Evolutionary conservation across 2,888 invertebrate species (phyloP).

Genomic region (Trichacis sp.): DNA sequence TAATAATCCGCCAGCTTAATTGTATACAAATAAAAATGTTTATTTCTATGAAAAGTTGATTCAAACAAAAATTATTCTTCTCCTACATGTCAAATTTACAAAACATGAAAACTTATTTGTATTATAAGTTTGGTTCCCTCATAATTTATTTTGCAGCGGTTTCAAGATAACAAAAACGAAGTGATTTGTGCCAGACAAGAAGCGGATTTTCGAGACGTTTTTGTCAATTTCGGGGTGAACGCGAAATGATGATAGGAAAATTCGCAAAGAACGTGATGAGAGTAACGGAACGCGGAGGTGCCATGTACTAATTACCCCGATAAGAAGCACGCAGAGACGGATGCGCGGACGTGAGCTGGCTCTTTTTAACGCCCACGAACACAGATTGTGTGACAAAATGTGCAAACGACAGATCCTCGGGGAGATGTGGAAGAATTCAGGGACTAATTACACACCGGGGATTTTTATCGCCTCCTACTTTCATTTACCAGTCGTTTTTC

Average conservation of each 20-base stretch:
- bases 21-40: too few relatives aligned
- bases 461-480: slow-evolving; percentile 42
- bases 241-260: not conserved
- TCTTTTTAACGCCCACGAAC: not conserved
- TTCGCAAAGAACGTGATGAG: not conserved
- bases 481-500: slow-evolving; percentile 13
- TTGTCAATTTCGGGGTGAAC: not conserved
- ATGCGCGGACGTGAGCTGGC: not conserved
- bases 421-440: slow-evolving; percentile 51
- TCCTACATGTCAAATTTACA: too few relatives aligned
- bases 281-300: not conserved
- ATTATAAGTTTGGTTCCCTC: too few relatives aligned
- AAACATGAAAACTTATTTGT: too few relatives aligned
- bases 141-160: too few relatives aligned
- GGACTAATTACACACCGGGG: slow-evolving; percentile 54
- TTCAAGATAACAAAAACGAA: too few relatives aligned
- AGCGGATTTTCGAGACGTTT: too few relatives aligned
- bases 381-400: slow-evolving; percentile 9
- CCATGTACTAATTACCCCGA: not conserved
- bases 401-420: slow-evolving; percentile 42
- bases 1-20: too few relatives aligned
- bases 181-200: too few relatives aligned
- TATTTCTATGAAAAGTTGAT: too few relatives aligned
- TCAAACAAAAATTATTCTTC: too few relatives aligned
- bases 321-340: not conserved